Conservation (phyloP, 1,140 invertebrate species). For the Spodoptera frugiperda region DNA sequence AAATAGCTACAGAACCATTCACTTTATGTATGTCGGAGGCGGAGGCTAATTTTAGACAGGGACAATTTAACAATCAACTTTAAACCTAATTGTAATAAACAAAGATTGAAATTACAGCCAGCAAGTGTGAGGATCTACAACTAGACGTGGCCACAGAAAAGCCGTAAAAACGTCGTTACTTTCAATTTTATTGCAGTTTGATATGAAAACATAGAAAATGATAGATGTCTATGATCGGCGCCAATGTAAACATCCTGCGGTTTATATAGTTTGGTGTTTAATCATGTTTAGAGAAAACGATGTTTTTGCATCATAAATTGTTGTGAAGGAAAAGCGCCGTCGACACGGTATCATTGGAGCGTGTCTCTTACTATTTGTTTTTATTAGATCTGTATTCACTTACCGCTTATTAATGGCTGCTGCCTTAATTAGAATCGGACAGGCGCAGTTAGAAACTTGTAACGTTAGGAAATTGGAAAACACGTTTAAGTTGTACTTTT, state of each 20-base stretch:
- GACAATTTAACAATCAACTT: slow-evolving; percentile 16
- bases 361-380: too few species aligned
- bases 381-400: too few species aligned
- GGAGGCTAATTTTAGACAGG: slow-evolving; percentile 44
- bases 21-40: slow-evolving; percentile 41
- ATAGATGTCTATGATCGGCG: slow-evolving; percentile 1
- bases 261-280: not conserved
- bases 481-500: too few species aligned
- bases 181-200: slow-evolving; percentile 23
- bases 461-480: too few species aligned
- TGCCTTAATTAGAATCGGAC: too few species aligned
- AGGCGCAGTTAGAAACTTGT: too few species aligned
- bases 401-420: too few species aligned
- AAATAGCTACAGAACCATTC: slow-evolving; percentile 44
- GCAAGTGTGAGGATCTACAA: not conserved
- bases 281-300: not conserved
- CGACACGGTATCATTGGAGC: too few species aligned
- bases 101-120: slow-evolving; percentile 34
- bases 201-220: slow-evolving; percentile 7
- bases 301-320: not conserved
- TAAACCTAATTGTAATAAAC: slow-evolving; percentile 23
- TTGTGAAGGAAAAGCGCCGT: not conserved
- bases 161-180: slow-evolving; percentile 31
- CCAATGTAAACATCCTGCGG: slow-evolving; percentile 19
- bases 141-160: slow-evolving; percentile 24